Percentiles rank a stretch among this genome's conserved stretches.
Conservation (phyloP, 2,888 invertebrate species). For the Hydriomena furcata region DNA sequence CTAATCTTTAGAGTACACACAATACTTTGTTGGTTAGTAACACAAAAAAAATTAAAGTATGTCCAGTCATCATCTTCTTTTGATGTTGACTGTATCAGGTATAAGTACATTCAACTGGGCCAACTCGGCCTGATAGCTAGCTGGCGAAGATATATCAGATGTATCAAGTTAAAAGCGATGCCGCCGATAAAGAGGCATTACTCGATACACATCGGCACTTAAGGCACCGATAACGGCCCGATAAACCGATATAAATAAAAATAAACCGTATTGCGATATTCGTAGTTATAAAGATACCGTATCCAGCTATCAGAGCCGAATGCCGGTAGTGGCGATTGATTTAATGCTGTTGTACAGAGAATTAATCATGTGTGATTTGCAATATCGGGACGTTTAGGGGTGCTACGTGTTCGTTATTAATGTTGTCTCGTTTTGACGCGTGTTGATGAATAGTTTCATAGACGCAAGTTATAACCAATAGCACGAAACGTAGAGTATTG, state of each 20-base stretch:
- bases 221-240: conserved; percentile 50
- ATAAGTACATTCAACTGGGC: too few species aligned
- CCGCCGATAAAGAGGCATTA: conserved; percentile 68
- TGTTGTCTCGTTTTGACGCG: too few species aligned
- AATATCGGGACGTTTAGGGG: conserved; percentile 38
- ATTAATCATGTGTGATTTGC: conserved; percentile 50
- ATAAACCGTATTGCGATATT: conserved; percentile 66
- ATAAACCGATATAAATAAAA: conserved; percentile 70
- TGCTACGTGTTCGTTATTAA: neutral
- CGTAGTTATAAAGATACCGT: conserved; percentile 67
- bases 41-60: too few species aligned
- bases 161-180: conserved; percentile 60
- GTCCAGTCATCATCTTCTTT: too few species aligned
- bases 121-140: too few species aligned
- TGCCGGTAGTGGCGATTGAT: conserved; percentile 56
- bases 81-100: too few species aligned
- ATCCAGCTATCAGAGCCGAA: conserved; percentile 41
- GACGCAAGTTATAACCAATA: too few species aligned
- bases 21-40: too few species aligned
- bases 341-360: conserved; percentile 39
- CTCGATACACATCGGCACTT: conserved; percentile 75
- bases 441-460: neutral
- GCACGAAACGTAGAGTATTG: too few species aligned
- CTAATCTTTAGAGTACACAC: too few species aligned
- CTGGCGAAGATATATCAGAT: conserved; percentile 56